These are phyloP conservation scores for Gymnodraco acuticeps DNA, from an alignment of 2,797 vertebrate genomes.

Conservation along the genomic window DNA sequence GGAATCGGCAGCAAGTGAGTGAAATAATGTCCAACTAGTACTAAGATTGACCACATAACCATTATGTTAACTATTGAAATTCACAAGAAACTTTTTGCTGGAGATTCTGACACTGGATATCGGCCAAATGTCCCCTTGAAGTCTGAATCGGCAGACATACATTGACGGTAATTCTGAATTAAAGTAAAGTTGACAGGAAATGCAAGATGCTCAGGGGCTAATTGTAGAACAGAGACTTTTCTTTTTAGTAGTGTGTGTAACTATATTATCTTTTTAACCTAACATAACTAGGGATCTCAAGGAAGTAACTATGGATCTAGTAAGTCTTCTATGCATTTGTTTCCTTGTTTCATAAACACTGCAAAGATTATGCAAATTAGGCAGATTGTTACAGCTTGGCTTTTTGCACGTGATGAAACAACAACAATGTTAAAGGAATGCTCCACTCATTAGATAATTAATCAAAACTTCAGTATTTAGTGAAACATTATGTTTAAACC, in stretches of 20 bases:
- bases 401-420: background rate
- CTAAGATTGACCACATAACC: background rate
- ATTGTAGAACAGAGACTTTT: background rate
- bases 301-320: too few species aligned
- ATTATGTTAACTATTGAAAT: background rate
- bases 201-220: background rate
- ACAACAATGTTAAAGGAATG: background rate
- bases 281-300: background rate
- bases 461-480: too few species aligned
- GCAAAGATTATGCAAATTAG: slow-evolving; percentile 8
- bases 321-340: background rate
- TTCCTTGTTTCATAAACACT: background rate
- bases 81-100: background rate
- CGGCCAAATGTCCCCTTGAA: background rate
- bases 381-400: background rate
- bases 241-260: slow-evolving; percentile 19
- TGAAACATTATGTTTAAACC: too few species aligned
- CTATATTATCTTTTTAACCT: slow-evolving; percentile 15
- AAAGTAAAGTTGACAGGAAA: background rate
- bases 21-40: slow-evolving; percentile 11
- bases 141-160: background rate
- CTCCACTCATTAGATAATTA: too few species aligned
- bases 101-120: fast-evolving
- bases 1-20: slow-evolving; percentile 17
- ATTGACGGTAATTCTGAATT: slow-evolving; percentile 1